Percentiles rank a stretch among this genome's conserved stretches.
phyloP scores from a whole-genome alignment of 2,113 vertebrate genomes.

The Pomatostomus ruficeps region DNA sequence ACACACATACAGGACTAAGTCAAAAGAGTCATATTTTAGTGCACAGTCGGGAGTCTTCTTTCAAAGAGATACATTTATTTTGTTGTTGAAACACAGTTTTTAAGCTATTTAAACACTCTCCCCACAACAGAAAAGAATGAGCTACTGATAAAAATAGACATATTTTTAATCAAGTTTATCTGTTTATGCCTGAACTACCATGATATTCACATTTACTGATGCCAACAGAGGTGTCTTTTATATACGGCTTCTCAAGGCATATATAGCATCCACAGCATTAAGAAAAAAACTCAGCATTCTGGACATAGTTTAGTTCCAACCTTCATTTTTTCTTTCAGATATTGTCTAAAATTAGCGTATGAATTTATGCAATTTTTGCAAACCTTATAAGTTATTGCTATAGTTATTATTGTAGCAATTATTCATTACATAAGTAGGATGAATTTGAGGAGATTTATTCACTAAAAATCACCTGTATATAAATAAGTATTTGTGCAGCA shows the following conservation, averaged over 20 bases:
- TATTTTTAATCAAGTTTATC: not conserved
- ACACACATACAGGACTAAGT: not conserved
- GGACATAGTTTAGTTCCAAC: not conserved
- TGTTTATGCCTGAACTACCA: not conserved
- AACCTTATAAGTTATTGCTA: not conserved
- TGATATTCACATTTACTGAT: not conserved
- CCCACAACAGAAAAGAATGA: not conserved
- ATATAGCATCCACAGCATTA: not conserved
- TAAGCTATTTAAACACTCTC: not conserved
- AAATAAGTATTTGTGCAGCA: not conserved
- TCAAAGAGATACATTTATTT: not conserved
- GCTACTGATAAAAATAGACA: not conserved
- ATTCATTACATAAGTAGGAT: not conserved
- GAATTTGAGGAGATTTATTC: not conserved
- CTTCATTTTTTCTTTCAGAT: not conserved
- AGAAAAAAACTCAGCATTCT: not conserved
- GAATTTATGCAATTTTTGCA: not conserved
- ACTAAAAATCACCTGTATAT: not conserved
- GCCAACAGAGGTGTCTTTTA: not conserved
- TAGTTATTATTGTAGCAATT: not conserved
- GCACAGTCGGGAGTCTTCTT: not conserved
- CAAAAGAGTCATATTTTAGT: not conserved
- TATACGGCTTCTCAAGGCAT: not conserved
- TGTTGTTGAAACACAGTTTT: not conserved
- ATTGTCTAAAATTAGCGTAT: not conserved